Evolutionary conservation across 2,797 vertebrate genomes (phyloP).

Genomic region (Sebastes matsubarae): DNA sequence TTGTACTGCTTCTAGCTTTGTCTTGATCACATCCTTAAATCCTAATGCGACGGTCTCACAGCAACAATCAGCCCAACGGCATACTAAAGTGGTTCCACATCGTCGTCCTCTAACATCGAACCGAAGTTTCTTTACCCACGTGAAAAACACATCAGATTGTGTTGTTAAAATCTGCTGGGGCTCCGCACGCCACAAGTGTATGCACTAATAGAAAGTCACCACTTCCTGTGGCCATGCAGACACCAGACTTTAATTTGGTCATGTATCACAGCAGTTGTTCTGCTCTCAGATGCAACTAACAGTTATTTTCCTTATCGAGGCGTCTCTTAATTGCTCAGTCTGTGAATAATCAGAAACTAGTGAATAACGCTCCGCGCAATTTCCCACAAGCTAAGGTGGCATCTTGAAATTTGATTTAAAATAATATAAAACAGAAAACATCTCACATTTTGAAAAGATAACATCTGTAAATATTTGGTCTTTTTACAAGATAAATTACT

Average conservation of each 20-base stretch:
- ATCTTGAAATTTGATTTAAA: not conserved
- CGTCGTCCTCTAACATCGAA: not conserved
- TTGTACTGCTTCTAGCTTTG: constrained; percentile 23
- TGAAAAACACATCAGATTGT: not conserved
- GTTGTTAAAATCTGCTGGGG: not conserved
- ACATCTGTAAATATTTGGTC: not conserved
- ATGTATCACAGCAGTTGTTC: not conserved
- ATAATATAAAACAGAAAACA: not conserved
- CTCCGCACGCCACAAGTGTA: not conserved
- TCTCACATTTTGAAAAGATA: not conserved
- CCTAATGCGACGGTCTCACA: constrained; percentile 4
- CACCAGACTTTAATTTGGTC: not conserved
- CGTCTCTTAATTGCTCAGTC: not conserved
- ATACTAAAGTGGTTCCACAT: not conserved
- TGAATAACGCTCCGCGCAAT: not conserved
- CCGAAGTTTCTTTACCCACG: not conserved
- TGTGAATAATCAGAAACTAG: not conserved
- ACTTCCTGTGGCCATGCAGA: not conserved
- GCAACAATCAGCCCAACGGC: not conserved
- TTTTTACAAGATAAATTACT: not conserved
- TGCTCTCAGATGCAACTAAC: not conserved
- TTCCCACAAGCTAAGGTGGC: not conserved
- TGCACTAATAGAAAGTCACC: not conserved
- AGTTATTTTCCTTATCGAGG: not conserved
- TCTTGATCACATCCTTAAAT: constrained; percentile 38